phyloP scores from a whole-genome alignment of 2,113 vertebrate genomes.

The Corvus moneduloides region DNA sequence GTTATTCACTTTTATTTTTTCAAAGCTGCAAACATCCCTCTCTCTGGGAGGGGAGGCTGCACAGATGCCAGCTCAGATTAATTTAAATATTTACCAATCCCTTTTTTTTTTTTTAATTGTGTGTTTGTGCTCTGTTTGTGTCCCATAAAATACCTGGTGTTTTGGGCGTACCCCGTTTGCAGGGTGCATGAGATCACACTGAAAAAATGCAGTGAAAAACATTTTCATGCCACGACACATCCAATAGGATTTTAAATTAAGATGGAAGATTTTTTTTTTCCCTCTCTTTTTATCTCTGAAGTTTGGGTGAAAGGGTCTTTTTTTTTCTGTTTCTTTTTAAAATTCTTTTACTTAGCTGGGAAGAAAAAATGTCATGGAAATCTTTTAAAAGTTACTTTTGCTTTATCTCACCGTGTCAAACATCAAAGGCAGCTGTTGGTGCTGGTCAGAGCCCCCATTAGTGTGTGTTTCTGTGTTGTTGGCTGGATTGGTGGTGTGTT shows the following conservation, averaged over 20 bases:
- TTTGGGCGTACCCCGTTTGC: conserved; percentile 86
- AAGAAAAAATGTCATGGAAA: neutral
- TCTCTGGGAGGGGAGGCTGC: conserved; percentile 57
- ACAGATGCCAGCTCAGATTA: conserved; percentile 63
- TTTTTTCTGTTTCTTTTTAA: neutral
- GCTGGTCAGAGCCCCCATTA: neutral
- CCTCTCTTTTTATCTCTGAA: conserved; percentile 63
- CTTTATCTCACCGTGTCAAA: neutral
- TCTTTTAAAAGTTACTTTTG: neutral
- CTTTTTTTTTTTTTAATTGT: conserved; percentile 68
- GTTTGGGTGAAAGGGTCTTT: conserved; percentile 45
- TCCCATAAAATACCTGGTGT: conserved; percentile 81
- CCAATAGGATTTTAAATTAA: conserved; percentile 89
- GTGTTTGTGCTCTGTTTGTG: conserved; percentile 76
- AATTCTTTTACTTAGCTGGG: neutral
- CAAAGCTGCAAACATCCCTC: conserved; percentile 56
- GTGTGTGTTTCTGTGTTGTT: neutral
- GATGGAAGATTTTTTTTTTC: conserved; percentile 77
- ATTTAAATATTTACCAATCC: conserved; percentile 73
- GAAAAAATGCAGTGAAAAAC: conserved; percentile 96
- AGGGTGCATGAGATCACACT: conserved; percentile 85
- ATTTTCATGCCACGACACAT: conserved; percentile 93
- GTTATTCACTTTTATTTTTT: conserved; percentile 33
- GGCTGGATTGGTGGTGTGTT: neutral
- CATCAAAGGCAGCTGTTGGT: neutral